Percentiles rank a stretch among this genome's conserved stretches.
Conservation (phyloP, 2,797 vertebrate genomes). For the Phylloscopus collybita region DNA sequence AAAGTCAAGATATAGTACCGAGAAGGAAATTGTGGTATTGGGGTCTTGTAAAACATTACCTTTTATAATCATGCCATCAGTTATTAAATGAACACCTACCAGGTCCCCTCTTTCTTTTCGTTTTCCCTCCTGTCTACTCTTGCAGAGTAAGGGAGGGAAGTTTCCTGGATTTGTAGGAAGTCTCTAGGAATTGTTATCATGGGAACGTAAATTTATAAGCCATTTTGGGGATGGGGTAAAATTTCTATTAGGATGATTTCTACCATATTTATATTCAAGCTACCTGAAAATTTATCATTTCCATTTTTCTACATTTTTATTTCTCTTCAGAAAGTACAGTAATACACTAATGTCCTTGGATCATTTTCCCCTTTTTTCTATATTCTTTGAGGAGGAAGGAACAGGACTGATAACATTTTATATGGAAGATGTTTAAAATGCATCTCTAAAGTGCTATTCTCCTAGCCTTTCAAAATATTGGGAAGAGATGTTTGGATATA, state of each 20-base stretch:
- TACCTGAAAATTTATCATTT: background rate
- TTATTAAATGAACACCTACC: background rate
- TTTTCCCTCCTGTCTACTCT: background rate
- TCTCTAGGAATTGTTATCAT: background rate
- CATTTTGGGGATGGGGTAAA: slow-evolving; percentile 10
- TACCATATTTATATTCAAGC: background rate
- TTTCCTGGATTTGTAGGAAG: background rate
- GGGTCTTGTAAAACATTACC: background rate
- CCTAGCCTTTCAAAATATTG: background rate
- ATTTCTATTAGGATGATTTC: background rate
- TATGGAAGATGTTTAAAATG: background rate
- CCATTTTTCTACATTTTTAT: background rate
- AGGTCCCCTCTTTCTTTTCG: background rate
- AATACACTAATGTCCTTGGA: background rate
- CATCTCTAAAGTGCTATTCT: background rate
- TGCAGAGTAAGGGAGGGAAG: background rate
- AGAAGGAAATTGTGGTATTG: background rate
- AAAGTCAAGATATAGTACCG: background rate
- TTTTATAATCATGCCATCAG: background rate
- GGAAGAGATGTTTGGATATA: background rate
- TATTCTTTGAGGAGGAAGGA: background rate
- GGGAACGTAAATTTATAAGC: background rate
- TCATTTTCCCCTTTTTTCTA: background rate
- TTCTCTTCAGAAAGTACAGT: background rate
- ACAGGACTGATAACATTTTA: background rate